These are phyloP conservation scores for Neopelma chrysocephalum DNA, from an alignment of 2,797 vertebrate species.

Conservation along the genomic window DNA sequence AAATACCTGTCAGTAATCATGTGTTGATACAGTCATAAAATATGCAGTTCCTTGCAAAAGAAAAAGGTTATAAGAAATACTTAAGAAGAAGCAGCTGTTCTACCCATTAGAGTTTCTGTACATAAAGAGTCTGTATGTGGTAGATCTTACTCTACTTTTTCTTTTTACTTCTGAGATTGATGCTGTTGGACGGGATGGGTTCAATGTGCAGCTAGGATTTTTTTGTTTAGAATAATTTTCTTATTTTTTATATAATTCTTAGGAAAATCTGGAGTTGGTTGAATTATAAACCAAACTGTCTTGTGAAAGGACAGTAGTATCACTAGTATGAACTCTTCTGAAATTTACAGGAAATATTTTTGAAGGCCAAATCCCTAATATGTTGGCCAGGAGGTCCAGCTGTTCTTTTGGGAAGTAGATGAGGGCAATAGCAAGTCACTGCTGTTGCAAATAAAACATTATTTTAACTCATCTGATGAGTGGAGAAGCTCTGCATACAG, in stretches of 20 bases:
- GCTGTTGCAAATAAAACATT: not conserved
- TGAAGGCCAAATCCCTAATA: not conserved
- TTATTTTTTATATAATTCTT: not conserved
- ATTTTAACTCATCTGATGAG: not conserved
- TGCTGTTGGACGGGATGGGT: not conserved
- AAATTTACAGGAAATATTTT: not conserved
- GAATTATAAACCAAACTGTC: not conserved
- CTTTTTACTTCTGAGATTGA: not conserved
- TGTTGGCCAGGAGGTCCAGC: not conserved
- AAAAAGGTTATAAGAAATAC: not conserved
- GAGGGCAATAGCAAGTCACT: not conserved
- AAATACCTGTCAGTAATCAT: not conserved
- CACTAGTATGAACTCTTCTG: not conserved
- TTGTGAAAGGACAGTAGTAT: not conserved
- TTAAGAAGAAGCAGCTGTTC: not conserved
- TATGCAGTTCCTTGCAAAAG: not conserved
- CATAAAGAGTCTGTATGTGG: not conserved
- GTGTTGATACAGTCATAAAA: not conserved
- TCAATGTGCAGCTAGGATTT: not conserved
- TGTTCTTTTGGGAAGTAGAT: not conserved
- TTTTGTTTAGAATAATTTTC: not conserved
- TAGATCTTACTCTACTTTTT: not conserved
- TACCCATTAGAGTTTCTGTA: not conserved
- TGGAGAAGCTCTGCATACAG: not conserved
- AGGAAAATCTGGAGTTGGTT: not conserved